phyloP scores from a whole-genome alignment of 1,140 invertebrate species.

The Phymastichus coffea region DNA sequence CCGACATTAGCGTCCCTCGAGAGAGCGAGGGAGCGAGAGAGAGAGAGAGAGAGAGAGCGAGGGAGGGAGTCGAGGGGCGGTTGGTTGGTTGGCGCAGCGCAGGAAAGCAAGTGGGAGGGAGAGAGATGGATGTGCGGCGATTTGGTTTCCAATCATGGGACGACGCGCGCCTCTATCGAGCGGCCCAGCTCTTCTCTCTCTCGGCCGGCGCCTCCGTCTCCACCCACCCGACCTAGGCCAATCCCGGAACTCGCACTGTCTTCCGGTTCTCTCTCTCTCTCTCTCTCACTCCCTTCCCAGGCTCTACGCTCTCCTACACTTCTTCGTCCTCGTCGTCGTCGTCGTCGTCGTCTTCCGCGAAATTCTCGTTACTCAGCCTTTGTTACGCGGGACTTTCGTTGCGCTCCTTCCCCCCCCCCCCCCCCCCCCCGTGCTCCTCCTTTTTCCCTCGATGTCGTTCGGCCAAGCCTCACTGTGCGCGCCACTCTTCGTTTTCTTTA shows the following conservation, averaged over 20 bases:
- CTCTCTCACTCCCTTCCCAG: not conserved
- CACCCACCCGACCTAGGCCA: slow-evolving; percentile 37
- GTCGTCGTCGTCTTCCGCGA: slow-evolving; percentile 3
- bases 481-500: not conserved
- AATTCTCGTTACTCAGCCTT: slow-evolving; percentile 22
- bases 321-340: not conserved
- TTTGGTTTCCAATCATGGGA: slow-evolving; percentile 59
- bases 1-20: slow-evolving; percentile 51
- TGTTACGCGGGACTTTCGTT: slow-evolving; percentile 4
- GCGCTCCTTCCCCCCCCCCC: not conserved
- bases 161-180: slow-evolving; percentile 58
- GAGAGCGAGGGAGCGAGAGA: slow-evolving; percentile 14
- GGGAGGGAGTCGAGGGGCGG: slow-evolving; percentile 26
- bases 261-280: not conserved
- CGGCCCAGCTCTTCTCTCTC: slow-evolving; percentile 29
- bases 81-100: not conserved
- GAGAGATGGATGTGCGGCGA: slow-evolving; percentile 58
- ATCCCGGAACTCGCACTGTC: slow-evolving; percentile 33
- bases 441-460: not conserved
- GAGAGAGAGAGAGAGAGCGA: slow-evolving; percentile 30
- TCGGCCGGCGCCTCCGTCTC: slow-evolving; percentile 25
- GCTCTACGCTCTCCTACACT: not conserved
- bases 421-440: too few species aligned
- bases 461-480: not conserved
- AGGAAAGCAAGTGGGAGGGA: too few species aligned